Evolutionary conservation across 53 echinoderm and acorn worm genomes (phyloP).

Genomic region (Mesocentrotus franciscanus): DNA sequence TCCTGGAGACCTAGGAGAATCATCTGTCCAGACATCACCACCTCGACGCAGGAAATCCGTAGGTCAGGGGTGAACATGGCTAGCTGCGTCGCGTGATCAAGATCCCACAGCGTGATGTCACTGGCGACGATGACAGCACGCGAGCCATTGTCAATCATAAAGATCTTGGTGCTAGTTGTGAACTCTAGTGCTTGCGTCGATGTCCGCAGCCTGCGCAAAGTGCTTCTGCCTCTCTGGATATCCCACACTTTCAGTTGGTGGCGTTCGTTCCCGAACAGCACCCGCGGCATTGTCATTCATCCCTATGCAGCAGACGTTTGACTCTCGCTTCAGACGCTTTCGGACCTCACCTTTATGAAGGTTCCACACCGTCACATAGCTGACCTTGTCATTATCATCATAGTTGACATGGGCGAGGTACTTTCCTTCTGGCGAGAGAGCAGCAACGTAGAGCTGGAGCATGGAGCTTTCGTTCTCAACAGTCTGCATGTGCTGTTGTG

Average conservation of each 20-base stretch:
- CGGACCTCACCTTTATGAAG: conserved; percentile 79
- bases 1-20: conserved; percentile 86
- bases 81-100: conserved; percentile 76
- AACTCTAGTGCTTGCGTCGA: conserved; percentile 74
- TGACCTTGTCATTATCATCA: conserved; percentile 87
- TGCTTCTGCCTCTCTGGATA: conserved; percentile 75
- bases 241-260: conserved; percentile 93
- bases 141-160: conserved; percentile 86
- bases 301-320: conserved; percentile 92
- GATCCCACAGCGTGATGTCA: conserved; percentile 89
- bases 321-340: conserved; percentile 90
- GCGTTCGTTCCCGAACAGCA: conserved; percentile 91
- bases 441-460: conserved; percentile 84
- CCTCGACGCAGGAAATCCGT: conserved; percentile 82
- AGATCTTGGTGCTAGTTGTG: conserved; percentile 78
- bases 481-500: conserved; percentile 82
- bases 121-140: conserved; percentile 83
- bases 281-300: conserved; percentile 82
- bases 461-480: conserved; percentile 88
- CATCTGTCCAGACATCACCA: conserved; percentile 82
- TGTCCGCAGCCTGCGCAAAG: conserved; percentile 79
- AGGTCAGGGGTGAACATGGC: conserved; percentile 94
- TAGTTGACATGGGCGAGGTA: conserved; percentile 89
- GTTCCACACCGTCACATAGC: conserved; percentile 94
- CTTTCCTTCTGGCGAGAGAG: conserved; percentile 80